These are phyloP conservation scores for Arrhopalites spinosus DNA, from an alignment of 2,888 invertebrate species.

Conservation along the genomic window DNA sequence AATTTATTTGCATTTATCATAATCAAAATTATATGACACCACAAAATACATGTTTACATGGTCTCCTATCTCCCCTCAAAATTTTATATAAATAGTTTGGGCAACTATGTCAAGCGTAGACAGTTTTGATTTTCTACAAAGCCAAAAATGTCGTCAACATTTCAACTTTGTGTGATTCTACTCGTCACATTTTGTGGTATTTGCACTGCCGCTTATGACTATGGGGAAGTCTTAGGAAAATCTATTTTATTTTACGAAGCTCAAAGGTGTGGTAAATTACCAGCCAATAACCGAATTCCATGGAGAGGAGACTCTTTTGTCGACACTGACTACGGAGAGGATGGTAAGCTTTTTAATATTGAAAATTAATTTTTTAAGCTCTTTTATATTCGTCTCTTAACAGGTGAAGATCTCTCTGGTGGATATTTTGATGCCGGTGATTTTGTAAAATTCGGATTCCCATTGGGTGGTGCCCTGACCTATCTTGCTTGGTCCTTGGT, in stretches of 20 bases:
- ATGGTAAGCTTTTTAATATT: slow-evolving; percentile 58
- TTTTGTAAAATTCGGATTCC: slow-evolving; percentile 66
- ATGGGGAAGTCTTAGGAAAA: slow-evolving; percentile 62
- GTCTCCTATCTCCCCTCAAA: too few relatives aligned
- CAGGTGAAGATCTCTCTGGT: slow-evolving; percentile 63
- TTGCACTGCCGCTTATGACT: slow-evolving; percentile 58
- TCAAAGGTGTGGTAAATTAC: slow-evolving; percentile 64
- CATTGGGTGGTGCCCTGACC: slow-evolving; percentile 62
- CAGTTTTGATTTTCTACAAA: too few relatives aligned
- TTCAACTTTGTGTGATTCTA: background rate
- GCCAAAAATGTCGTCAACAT: too few relatives aligned
- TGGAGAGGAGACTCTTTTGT: slow-evolving; percentile 66
- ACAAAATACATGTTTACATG: too few relatives aligned
- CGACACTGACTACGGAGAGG: slow-evolving; percentile 60
- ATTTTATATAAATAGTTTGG: too few relatives aligned
- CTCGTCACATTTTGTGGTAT: background rate
- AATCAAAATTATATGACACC: too few relatives aligned
- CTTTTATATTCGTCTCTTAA: too few relatives aligned
- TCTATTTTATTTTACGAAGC: slow-evolving; percentile 66
- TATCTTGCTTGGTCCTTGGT: slow-evolving; percentile 65
- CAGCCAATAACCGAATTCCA: slow-evolving; percentile 62
- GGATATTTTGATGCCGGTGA: slow-evolving; percentile 67
- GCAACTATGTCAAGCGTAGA: too few relatives aligned
- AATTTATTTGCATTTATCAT: too few relatives aligned
- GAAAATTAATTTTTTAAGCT: too few relatives aligned